Evolutionary conservation across 2,888 invertebrate genomes (phyloP).

Genomic region (Brenthis daphne): DNA sequence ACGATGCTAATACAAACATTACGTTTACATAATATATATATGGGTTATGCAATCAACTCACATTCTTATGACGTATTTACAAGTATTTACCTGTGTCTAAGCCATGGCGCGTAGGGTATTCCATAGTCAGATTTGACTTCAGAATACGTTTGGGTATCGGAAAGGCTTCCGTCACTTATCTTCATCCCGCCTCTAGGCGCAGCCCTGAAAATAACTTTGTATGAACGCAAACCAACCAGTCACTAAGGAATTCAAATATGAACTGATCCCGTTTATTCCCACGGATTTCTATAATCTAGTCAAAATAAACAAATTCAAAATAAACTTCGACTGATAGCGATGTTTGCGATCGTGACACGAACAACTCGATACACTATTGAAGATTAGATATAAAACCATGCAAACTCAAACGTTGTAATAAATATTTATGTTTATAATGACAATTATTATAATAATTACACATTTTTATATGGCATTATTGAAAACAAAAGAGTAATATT

Average conservation of each 20-base stretch:
- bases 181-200: constrained; percentile 80
- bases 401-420: constrained; percentile 3
- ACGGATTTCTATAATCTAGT: constrained; percentile 24
- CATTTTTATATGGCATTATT: constrained; percentile 3
- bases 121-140: constrained; percentile 89
- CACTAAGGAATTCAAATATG: background rate
- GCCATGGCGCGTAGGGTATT: constrained; percentile 92
- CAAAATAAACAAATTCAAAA: constrained; percentile 32
- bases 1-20: constrained; percentile 46
- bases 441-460: background rate
- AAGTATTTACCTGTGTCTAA: constrained; percentile 87
- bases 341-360: constrained; percentile 39
- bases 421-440: background rate
- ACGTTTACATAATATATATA: constrained; percentile 36
- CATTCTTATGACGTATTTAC: constrained; percentile 37
- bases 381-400: constrained; percentile 20
- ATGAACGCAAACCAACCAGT: constrained; percentile 19
- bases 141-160: constrained; percentile 90
- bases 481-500: background rate
- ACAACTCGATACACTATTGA: constrained; percentile 8
- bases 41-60: constrained; percentile 45
- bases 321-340: constrained; percentile 37
- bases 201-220: constrained; percentile 56
- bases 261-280: constrained; percentile 39
- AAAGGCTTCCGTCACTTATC: constrained; percentile 90